Percentiles rank a stretch among this genome's conserved stretches.
Evolutionary conservation across 2,113 vertebrate genomes (phyloP).

Genomic region (Mesembrinibis cayennensis): DNA sequence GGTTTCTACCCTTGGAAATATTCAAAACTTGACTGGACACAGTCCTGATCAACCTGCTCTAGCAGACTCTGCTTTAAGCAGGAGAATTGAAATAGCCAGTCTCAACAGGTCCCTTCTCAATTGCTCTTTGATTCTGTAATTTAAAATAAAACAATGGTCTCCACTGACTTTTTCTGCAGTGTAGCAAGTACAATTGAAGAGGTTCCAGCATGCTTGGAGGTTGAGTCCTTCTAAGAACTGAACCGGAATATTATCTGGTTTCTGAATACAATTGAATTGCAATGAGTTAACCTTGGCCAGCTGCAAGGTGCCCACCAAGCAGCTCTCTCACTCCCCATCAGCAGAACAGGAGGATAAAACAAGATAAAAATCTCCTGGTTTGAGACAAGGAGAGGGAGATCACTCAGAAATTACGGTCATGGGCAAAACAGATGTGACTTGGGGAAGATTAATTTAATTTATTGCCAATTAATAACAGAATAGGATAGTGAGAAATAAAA

Average conservation of each 20-base stretch:
- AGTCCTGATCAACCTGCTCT: not conserved
- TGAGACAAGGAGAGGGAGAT: not conserved
- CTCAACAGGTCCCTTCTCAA: not conserved
- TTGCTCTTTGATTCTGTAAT: not conserved
- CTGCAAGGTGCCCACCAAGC: not conserved
- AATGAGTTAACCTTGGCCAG: not conserved
- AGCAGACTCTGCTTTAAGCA: not conserved
- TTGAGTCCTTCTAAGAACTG: not conserved
- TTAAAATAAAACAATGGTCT: not conserved
- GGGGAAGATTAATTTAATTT: not conserved
- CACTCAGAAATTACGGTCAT: rapidly evolving
- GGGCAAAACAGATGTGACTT: not conserved
- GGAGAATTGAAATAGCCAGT: not conserved
- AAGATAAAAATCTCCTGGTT: not conserved
- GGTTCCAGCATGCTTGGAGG: not conserved
- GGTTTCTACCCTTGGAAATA: not conserved
- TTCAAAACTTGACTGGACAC: not conserved
- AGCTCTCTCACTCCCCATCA: not conserved
- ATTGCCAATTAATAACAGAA: not conserved
- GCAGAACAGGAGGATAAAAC: not conserved
- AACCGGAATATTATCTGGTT: not conserved
- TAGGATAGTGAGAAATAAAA: not conserved
- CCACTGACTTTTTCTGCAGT: not conserved
- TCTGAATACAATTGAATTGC: not conserved
- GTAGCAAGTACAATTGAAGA: not conserved